These are phyloP conservation scores for Ptyas mucosa DNA, from an alignment of 2,113 vertebrate species.

Conservation along the genomic window DNA sequence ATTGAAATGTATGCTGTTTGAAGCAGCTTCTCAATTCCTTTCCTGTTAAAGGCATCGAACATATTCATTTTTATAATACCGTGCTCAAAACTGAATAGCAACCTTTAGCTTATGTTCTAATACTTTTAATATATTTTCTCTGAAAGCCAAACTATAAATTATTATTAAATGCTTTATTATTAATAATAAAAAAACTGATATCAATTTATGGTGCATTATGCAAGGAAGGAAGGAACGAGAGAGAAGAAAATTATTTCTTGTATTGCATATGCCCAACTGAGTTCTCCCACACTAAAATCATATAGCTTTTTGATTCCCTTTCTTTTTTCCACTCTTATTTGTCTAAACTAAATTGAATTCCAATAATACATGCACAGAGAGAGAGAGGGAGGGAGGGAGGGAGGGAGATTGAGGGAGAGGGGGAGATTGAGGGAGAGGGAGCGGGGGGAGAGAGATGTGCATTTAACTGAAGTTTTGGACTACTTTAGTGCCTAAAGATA, in stretches of 20 bases:
- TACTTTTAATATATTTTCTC: neutral
- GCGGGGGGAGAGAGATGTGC: neutral
- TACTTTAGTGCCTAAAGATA: constrained; percentile 4
- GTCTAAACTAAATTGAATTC: neutral
- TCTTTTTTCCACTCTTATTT: neutral
- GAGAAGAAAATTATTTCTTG: neutral
- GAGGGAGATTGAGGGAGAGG: neutral
- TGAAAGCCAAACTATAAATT: neutral
- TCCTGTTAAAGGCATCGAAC: neutral
- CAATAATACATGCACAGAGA: neutral
- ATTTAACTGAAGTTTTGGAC: constrained; percentile 26
- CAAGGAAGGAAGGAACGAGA: neutral
- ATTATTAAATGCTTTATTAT: neutral
- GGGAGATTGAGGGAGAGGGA: neutral
- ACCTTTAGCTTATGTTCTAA: neutral
- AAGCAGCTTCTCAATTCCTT: neutral
- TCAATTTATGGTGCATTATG: neutral
- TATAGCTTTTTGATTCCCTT: neutral
- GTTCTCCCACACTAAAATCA: neutral
- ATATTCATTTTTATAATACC: neutral
- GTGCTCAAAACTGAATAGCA: neutral
- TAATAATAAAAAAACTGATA: neutral
- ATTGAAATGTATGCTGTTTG: neutral
- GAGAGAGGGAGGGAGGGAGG: neutral
- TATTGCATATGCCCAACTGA: neutral